These are phyloP conservation scores for Yponomeuta sedellus DNA, from an alignment of 2,888 invertebrate species.

Conservation along the genomic window DNA sequence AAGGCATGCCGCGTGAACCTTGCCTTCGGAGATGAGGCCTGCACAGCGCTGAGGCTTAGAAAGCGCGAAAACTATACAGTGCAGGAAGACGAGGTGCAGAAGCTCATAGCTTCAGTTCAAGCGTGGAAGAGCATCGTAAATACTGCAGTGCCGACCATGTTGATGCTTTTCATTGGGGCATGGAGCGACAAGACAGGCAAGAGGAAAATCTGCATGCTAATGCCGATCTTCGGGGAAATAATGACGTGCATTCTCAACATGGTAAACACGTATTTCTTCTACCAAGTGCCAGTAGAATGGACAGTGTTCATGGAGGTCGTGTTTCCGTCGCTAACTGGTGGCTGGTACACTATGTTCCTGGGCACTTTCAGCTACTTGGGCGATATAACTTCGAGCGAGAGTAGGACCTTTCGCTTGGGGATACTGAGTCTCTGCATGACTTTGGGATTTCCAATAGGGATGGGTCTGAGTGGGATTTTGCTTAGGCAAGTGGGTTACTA, in stretches of 20 bases:
- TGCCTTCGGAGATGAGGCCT: slow-evolving; percentile 80
- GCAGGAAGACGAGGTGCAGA: slow-evolving; percentile 81
- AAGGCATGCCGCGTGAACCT: slow-evolving; percentile 91
- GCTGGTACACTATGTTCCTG: slow-evolving; percentile 76
- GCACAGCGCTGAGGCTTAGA: slow-evolving; percentile 82
- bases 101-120: slow-evolving; percentile 71
- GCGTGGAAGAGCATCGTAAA: slow-evolving; percentile 75
- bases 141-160: slow-evolving; percentile 67
- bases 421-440: slow-evolving; percentile 68
- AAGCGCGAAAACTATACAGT: slow-evolving; percentile 80
- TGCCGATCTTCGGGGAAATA: slow-evolving; percentile 75
- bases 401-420: slow-evolving; percentile 78
- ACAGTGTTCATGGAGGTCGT: slow-evolving; percentile 73
- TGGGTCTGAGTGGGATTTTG: slow-evolving; percentile 60
- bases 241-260: slow-evolving; percentile 68
- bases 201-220: slow-evolving; percentile 76
- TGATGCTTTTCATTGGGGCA: slow-evolving; percentile 78
- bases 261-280: slow-evolving; percentile 73
- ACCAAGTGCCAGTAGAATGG: slow-evolving; percentile 70
- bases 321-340: slow-evolving; percentile 71
- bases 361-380: slow-evolving; percentile 78
- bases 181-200: slow-evolving; percentile 79
- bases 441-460: slow-evolving; percentile 66
- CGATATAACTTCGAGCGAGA: slow-evolving; percentile 73
- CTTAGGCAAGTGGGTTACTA: slow-evolving; percentile 66